phyloP scores from a whole-genome alignment of 2,888 invertebrate species.

The Netelia inedita region DNA sequence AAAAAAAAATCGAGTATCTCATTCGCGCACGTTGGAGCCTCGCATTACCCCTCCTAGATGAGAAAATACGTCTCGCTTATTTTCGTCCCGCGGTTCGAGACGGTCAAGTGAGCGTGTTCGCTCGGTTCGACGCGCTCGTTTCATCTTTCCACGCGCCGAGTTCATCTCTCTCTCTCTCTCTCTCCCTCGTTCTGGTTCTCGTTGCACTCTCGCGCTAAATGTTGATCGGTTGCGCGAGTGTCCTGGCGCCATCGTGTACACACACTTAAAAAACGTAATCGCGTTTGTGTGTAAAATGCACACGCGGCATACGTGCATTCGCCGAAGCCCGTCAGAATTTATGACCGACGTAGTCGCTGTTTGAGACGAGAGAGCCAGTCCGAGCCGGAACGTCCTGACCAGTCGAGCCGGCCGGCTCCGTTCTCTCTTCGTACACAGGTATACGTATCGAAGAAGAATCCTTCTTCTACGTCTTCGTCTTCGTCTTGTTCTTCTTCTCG shows the following conservation, averaged over 20 bases:
- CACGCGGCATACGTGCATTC: constrained; percentile 19
- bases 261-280: constrained; percentile 9
- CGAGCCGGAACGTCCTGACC: constrained; percentile 56
- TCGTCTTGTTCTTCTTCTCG: constrained; percentile 1
- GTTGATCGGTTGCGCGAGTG: constrained; percentile 34
- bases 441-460: constrained; percentile 26
- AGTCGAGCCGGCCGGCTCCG: constrained; percentile 54
- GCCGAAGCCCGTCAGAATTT: constrained; percentile 60
- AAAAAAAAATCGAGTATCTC: neutral
- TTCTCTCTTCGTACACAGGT: constrained; percentile 30
- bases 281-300: constrained; percentile 15
- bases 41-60: neutral
- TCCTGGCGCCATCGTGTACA: constrained; percentile 59
- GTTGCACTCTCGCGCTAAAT: constrained; percentile 17
- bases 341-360: constrained; percentile 55
- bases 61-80: neutral
- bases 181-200: neutral
- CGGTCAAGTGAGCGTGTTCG: neutral
- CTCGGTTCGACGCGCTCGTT: constrained; percentile 18
- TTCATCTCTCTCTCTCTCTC: constrained; percentile 11
- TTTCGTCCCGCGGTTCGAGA: neutral
- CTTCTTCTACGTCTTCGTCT: constrained; percentile 24
- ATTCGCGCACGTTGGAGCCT: neutral
- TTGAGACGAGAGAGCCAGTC: constrained; percentile 32
- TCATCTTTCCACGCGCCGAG: constrained; percentile 38